A percentile compares a stretch with the other conserved stretches of the same genome.
These are phyloP conservation scores for Linepithema humile DNA, from an alignment of 1,140 invertebrate species.

Conservation along the genomic window DNA sequence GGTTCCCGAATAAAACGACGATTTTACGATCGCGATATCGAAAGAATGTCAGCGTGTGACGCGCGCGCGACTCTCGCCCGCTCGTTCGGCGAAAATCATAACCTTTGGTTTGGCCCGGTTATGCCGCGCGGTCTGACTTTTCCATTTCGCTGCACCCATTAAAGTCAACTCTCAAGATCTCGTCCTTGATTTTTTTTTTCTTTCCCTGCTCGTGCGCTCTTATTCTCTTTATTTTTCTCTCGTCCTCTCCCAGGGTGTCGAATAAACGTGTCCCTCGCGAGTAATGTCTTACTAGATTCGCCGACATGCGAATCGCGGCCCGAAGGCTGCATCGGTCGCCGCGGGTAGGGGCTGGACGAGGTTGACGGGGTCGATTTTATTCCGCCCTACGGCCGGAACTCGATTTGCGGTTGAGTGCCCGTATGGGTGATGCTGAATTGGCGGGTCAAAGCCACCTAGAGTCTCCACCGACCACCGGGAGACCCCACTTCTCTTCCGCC, in stretches of 20 bases:
- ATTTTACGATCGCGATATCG: slow-evolving; percentile 22
- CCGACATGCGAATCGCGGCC: slow-evolving; percentile 74
- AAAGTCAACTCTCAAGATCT: slow-evolving; percentile 45
- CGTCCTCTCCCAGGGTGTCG: slow-evolving; percentile 29
- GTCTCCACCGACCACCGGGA: slow-evolving; percentile 25
- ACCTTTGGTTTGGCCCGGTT: slow-evolving; percentile 9
- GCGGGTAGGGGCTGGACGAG: background rate
- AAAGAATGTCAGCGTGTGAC: slow-evolving; percentile 4
- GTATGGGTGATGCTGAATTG: slow-evolving; percentile 81
- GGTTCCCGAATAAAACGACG: background rate
- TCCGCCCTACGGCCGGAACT: slow-evolving; percentile 77
- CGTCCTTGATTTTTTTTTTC: background rate
- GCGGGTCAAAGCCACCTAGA: slow-evolving; percentile 72
- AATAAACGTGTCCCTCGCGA: slow-evolving; percentile 78
- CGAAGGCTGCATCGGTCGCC: slow-evolving; percentile 51
- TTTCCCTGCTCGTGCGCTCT: background rate
- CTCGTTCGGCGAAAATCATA: slow-evolving; percentile 28
- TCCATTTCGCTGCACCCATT: slow-evolving; percentile 54
- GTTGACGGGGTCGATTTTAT: slow-evolving; percentile 76
- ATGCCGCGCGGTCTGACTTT: slow-evolving; percentile 40
- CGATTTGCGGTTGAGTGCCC: slow-evolving; percentile 80
- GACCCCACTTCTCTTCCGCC: slow-evolving; percentile 34
- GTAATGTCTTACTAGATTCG: slow-evolving; percentile 79
- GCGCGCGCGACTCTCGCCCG: background rate
- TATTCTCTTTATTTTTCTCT: background rate